These are phyloP conservation scores for Cheilosia scutellata DNA, from an alignment of 2,888 invertebrate species.

Conservation along the genomic window DNA sequence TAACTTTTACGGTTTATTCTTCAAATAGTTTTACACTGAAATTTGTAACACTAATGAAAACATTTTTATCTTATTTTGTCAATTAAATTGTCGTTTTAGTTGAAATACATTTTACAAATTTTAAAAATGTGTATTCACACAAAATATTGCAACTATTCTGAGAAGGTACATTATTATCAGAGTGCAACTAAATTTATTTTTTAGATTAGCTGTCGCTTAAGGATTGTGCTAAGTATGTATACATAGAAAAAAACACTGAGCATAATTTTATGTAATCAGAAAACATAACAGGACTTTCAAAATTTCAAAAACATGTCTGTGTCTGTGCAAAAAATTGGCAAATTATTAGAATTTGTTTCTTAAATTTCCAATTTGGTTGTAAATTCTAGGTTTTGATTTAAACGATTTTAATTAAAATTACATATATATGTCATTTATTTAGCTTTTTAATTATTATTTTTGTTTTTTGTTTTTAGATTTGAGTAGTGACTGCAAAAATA, in stretches of 20 bases:
- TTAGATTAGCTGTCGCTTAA: no score
- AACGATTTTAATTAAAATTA: background rate
- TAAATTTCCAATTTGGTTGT: no score
- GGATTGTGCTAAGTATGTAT: no score
- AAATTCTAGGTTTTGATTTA: constrained; percentile 12
- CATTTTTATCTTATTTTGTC: background rate
- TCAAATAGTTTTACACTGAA: constrained; percentile 23
- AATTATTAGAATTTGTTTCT: no score
- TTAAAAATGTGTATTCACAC: constrained; percentile 3
- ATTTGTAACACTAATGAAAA: constrained; percentile 41
- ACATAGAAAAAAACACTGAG: no score
- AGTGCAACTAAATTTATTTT: no score
- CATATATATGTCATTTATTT: background rate
- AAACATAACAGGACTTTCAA: no score
- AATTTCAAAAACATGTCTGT: no score
- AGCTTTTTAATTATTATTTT: constrained; percentile 37
- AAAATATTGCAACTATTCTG: background rate
- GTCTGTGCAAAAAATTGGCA: no score
- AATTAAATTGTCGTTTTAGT: background rate
- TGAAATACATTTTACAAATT: constrained; percentile 8
- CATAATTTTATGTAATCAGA: no score
- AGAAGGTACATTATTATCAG: no score
- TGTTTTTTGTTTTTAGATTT: constrained; percentile 33
- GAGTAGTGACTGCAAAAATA: constrained; percentile 78
- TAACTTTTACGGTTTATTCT: constrained; percentile 29